Evolutionary conservation across 2,113 vertebrate species (phyloP).

Genomic region (Emydura subglobosa): DNA sequence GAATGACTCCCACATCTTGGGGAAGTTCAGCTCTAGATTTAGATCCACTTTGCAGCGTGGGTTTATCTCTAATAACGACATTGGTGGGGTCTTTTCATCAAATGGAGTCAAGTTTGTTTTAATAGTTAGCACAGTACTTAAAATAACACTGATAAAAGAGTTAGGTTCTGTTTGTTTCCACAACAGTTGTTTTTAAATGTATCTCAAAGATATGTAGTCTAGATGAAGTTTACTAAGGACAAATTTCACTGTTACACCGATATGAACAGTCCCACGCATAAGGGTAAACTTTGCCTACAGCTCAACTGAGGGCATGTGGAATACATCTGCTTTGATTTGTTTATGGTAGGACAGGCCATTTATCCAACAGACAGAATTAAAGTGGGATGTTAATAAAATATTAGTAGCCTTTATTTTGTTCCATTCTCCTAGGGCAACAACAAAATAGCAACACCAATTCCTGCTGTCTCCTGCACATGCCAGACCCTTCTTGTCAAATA

Average conservation of each 20-base stretch:
- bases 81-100: background rate
- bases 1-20: background rate
- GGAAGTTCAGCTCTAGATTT: background rate
- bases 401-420: conserved; percentile 40
- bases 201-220: conserved; percentile 9
- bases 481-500: background rate
- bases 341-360: conserved; percentile 46
- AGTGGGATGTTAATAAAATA: conserved; percentile 56
- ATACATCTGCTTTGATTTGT: conserved; percentile 64
- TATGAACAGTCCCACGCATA: background rate
- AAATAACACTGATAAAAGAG: conserved; percentile 28
- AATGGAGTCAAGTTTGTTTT: background rate
- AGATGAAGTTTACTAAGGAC: conserved; percentile 16
- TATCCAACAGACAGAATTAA: conserved; percentile 53
- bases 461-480: conserved; percentile 2
- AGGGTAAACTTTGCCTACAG: conserved; percentile 49
- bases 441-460: conserved; percentile 10
- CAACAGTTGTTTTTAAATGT: background rate
- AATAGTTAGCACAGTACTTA: conserved; percentile 9
- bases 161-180: background rate
- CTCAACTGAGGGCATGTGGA: conserved; percentile 58
- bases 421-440: conserved; percentile 51
- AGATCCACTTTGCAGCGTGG: background rate
- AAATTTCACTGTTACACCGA: conserved; percentile 7
- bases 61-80: background rate